These are phyloP conservation scores for Odontomyia ornata DNA, from an alignment of 2,888 invertebrate genomes.

Conservation along the genomic window DNA sequence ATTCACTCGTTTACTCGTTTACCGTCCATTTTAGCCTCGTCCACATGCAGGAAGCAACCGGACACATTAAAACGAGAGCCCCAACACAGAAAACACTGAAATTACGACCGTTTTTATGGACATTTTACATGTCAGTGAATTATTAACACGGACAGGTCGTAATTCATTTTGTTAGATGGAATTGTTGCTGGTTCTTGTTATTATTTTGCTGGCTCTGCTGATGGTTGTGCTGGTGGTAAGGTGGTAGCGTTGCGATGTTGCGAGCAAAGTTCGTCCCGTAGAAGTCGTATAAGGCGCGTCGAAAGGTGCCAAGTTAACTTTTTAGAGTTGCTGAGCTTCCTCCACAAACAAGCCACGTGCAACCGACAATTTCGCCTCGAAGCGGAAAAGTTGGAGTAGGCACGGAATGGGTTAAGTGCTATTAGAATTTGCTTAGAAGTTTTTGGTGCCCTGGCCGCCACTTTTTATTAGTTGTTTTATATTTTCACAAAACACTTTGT, in stretches of 20 bases:
- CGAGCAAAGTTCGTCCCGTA: background rate
- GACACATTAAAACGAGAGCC: constrained; percentile 45
- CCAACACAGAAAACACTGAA: constrained; percentile 44
- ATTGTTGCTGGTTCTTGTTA: constrained; percentile 24
- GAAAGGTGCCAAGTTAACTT: background rate
- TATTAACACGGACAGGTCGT: constrained; percentile 51
- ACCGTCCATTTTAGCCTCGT: constrained; percentile 15
- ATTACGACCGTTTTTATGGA: constrained; percentile 47
- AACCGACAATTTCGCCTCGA: too few relatives aligned
- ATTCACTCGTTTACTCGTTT: constrained; percentile 46
- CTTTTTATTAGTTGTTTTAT: background rate
- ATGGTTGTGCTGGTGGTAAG: background rate
- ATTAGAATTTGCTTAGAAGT: background rate
- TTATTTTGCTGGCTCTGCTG: background rate
- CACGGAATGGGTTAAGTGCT: background rate
- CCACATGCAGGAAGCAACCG: constrained; percentile 35
- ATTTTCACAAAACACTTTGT: constrained; percentile 30
- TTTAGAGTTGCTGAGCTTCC: background rate
- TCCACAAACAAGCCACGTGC: background rate
- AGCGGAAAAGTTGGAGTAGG: background rate
- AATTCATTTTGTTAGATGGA: constrained; percentile 47
- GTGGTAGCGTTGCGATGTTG: background rate
- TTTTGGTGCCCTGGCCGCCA: background rate
- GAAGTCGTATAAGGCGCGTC: too few relatives aligned
- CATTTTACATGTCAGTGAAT: constrained; percentile 51